A percentile compares a stretch with the other conserved stretches of the same genome.
Evolutionary conservation across 2,797 vertebrate genomes (phyloP).

Genomic region (Nyctalus aviator): DNA sequence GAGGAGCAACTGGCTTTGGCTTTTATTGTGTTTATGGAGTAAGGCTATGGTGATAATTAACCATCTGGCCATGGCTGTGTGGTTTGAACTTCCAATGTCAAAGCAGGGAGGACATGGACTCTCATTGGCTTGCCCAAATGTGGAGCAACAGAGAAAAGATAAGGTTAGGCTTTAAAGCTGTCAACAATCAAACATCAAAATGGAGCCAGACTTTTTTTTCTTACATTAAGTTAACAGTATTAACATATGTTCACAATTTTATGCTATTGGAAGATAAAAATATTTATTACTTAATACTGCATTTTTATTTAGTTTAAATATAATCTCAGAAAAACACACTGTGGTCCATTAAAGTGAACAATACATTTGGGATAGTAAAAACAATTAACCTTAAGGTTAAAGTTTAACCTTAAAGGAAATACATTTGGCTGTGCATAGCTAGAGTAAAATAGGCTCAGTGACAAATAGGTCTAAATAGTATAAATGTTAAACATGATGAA

Average conservation of each 20-base stretch:
- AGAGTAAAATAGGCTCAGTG: neutral
- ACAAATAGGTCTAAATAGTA: neutral
- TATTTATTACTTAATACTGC: neutral
- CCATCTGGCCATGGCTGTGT: neutral
- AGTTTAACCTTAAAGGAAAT: neutral
- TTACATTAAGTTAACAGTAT: neutral
- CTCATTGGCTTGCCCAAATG: neutral
- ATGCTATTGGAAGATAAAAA: neutral
- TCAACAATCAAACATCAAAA: neutral
- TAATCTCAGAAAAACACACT: constrained; percentile 25
- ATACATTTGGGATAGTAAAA: neutral
- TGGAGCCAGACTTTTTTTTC: neutral
- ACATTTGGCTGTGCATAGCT: neutral
- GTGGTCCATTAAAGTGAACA: neutral
- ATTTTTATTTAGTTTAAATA: neutral
- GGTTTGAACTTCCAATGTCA: neutral
- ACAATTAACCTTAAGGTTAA: too few relatives aligned
- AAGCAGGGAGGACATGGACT: too few relatives aligned
- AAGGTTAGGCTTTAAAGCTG: neutral
- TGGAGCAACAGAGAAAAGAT: neutral
- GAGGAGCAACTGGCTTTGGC: neutral
- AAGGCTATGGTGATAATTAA: neutral
- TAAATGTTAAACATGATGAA: neutral
- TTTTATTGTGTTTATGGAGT: neutral
- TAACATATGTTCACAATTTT: neutral